Conservation (phyloP, 2,113 vertebrate genomes). For the Megaptera novaeangliae region DNA sequence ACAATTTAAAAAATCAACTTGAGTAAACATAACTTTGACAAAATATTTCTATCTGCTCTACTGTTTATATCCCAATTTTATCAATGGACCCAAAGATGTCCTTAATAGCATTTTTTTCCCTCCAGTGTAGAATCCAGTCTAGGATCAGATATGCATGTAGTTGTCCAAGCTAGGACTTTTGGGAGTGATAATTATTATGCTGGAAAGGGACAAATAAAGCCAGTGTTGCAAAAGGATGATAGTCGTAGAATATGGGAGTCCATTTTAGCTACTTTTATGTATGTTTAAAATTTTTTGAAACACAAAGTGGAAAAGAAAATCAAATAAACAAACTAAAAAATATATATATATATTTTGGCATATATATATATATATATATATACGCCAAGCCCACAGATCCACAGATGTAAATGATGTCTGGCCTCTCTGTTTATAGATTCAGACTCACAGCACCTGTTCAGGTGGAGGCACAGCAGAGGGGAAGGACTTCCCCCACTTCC, state of each 20-base stretch:
- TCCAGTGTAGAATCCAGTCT: not conserved
- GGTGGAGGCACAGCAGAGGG: not conserved
- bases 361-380: too few species aligned
- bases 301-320: not conserved
- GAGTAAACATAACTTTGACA: not conserved
- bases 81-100: not conserved
- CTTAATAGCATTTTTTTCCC: not conserved
- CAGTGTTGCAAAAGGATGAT: not conserved
- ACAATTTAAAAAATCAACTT: not conserved
- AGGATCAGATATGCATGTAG: not conserved
- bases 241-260: not conserved
- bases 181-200: not conserved
- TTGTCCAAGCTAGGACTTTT: not conserved
- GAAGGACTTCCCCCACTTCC: not conserved
- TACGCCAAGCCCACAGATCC: not conserved
- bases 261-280: not conserved
- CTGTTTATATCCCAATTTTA: not conserved
- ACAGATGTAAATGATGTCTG: too few species aligned
- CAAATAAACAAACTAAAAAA: not conserved
- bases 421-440: not conserved
- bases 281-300: not conserved
- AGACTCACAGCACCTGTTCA: not conserved
- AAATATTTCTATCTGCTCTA: not conserved
- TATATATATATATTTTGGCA: not conserved
- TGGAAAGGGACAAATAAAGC: not conserved